Evolutionary conservation across 1,140 invertebrate genomes (phyloP), one percentile per base, ranked within the genome.

Genomic region (Venustaconcha ellipsiformis): DNA sequence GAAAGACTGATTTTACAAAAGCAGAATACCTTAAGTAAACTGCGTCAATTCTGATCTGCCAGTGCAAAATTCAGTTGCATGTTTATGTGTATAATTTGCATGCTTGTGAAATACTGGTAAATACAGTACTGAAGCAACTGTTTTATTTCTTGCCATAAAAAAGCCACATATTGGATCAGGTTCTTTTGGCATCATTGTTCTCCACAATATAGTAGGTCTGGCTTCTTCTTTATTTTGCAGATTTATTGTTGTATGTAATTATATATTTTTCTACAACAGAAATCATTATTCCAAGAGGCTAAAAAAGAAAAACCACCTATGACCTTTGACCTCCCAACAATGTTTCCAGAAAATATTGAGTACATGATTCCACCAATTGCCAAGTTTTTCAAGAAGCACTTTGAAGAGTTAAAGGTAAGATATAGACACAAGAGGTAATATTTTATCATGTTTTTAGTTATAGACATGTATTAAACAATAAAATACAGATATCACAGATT

Each of bases 351-450:
- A 5, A 67, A 79, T 8, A 37, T 74, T 20, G 82, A 86, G 57
- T 73, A 86, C 67, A 70, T 74, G 58, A 75, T 83, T n/a, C 76
- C 79, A 20, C 55, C 79, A 14, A 48, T 77, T 17, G 72, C 81
- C 20, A 57, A 58, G 56, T 73, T 73, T 48, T 63, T 86, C 11
- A 79, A 66, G 60, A 70, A 78, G 70, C 57, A 76, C 17, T 58
- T 87, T 15, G 69, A 81, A 55, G 77, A 80, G 20, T 74, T 87
- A 15, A 76, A 87, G 83, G 86, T 87, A 77, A 67, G 62, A 37
- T 5, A 66, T 6, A 23, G 18, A 17, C 15, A 66, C 5, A 20
- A 14, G 18, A 17, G 30, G 2, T 8, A 66, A 17, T 20, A 15
- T 20, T 18, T 23, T 11, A 55, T 13, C 67, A 69, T 17, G 18